These are phyloP conservation scores for Vipera ursinii DNA, from an alignment of 2,797 vertebrate genomes.

Conservation along the genomic window DNA sequence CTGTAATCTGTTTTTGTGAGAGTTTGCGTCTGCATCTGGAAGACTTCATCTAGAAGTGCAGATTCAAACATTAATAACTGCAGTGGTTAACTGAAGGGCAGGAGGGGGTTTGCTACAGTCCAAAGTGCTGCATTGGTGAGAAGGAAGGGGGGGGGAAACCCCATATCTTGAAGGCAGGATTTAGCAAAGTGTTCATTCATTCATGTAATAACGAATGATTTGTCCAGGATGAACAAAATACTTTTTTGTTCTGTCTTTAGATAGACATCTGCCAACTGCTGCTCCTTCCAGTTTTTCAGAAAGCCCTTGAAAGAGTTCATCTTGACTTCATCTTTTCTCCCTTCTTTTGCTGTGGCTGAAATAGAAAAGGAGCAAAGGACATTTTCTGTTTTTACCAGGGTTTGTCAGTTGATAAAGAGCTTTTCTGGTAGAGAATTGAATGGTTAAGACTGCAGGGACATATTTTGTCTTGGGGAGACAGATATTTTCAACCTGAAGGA, in stretches of 20 bases:
- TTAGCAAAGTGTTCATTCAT: background rate
- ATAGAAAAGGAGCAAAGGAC: background rate
- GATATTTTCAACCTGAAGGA: slow-evolving; percentile 4
- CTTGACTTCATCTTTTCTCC: background rate
- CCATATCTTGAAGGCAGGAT: background rate
- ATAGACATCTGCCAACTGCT: background rate
- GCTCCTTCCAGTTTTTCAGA: background rate
- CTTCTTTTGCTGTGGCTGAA: background rate
- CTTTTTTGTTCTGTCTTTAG: background rate
- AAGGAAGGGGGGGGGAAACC: background rate
- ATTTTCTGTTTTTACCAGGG: background rate
- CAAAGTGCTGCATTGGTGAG: background rate
- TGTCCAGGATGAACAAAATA: background rate
- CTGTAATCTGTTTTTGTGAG: background rate
- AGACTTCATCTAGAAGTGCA: background rate
- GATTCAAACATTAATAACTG: background rate
- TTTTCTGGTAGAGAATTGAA: background rate
- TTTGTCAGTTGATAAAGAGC: background rate
- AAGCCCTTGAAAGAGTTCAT: background rate
- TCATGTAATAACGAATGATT: background rate
- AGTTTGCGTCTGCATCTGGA: background rate
- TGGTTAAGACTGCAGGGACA: background rate
- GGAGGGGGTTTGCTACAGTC: background rate
- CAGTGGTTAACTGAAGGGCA: background rate
- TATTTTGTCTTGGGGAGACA: background rate